Evolutionary conservation across 2,888 invertebrate species (phyloP).

Genomic region (Drosophila mimica): DNA sequence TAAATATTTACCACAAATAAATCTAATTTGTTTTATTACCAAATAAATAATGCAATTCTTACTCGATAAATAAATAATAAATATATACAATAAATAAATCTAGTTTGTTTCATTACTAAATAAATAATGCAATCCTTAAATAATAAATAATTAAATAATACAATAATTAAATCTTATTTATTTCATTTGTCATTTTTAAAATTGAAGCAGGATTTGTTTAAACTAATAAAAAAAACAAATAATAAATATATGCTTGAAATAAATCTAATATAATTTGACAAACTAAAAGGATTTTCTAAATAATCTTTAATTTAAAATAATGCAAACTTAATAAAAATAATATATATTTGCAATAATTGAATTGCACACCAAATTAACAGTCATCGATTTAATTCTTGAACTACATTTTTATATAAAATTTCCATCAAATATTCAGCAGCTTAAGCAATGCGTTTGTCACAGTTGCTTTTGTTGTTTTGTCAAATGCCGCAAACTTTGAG

Average conservation of each 20-base stretch:
- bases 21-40: not conserved
- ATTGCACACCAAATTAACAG: not conserved
- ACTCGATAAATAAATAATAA: not conserved
- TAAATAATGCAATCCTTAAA: not conserved
- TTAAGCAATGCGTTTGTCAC: not conserved
- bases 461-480: conserved; percentile 17
- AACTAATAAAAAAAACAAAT: not conserved
- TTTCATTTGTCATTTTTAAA: not conserved
- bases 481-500: conserved; percentile 48
- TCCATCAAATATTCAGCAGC: not conserved
- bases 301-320: not conserved
- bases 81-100: not conserved
- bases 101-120: not conserved
- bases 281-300: not conserved
- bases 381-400: not conserved
- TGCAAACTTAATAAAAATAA: not conserved
- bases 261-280: not conserved
- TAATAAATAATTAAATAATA: not conserved
- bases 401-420: not conserved
- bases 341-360: not conserved
- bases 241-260: not conserved
- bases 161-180: not conserved
- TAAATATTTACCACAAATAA: not conserved
- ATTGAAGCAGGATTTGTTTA: not conserved
- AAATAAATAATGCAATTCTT: not conserved